A percentile compares a stretch with the other conserved stretches of the same genome.
Evolutionary conservation across 2,888 invertebrate species (phyloP).

Genomic region (Acanthosepion lycidas): DNA sequence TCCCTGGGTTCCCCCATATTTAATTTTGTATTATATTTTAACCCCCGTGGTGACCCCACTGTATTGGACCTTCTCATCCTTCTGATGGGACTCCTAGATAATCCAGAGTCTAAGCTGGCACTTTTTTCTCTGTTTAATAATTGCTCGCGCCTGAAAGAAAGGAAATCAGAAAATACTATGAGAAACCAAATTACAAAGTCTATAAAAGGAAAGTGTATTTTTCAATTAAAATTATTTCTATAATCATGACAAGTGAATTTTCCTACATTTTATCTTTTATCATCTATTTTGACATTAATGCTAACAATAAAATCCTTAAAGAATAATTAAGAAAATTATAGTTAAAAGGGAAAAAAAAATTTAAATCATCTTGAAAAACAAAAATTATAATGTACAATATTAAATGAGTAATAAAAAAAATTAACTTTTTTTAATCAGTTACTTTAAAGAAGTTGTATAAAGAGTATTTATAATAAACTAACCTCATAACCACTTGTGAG

Average conservation of each 20-base stretch:
- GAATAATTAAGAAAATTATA: neutral
- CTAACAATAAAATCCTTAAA: neutral
- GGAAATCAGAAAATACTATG: neutral
- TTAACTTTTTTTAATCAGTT: neutral
- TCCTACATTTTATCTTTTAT: neutral
- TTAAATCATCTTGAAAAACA: neutral
- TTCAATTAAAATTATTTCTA: neutral
- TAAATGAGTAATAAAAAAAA: neutral
- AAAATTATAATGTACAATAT: too few relatives aligned
- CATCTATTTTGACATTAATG: neutral
- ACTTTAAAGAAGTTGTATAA: neutral
- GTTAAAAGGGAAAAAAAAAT: neutral
- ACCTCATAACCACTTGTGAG: conserved; percentile 86
- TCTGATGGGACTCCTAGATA: conserved; percentile 61
- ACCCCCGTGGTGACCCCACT: conserved; percentile 65
- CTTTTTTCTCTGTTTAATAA: conserved; percentile 68
- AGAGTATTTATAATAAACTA: conserved; percentile 48
- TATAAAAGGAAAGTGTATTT: neutral
- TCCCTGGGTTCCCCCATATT: conserved; percentile 82
- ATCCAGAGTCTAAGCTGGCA: conserved; percentile 67
- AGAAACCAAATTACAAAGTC: neutral
- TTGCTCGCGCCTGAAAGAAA: conserved; percentile 65
- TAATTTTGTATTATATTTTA: conserved; percentile 67
- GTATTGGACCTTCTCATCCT: conserved; percentile 68
- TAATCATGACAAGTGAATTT: neutral